Conservation (phyloP, 2,888 invertebrate species). For the Sphinx pinastri region DNA sequence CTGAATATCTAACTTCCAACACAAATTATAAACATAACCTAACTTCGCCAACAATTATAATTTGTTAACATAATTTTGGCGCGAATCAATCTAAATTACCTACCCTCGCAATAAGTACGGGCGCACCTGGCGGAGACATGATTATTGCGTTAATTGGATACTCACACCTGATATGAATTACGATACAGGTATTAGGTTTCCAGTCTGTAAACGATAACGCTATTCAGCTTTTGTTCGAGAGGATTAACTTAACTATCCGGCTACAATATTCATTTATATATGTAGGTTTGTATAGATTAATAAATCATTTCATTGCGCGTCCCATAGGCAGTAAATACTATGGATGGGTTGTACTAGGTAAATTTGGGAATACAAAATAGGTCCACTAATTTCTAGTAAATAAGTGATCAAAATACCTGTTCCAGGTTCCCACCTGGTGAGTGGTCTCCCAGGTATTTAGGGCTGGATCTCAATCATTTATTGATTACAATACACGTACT, state of each 20-base stretch:
- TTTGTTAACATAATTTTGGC: not conserved
- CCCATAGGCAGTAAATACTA: no score
- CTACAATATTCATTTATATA: no score
- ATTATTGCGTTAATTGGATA: slow-evolving; percentile 22
- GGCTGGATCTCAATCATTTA: no score
- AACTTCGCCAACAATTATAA: not conserved
- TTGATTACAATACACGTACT: no score
- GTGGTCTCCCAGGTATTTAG: no score
- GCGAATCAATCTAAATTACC: slow-evolving; percentile 17
- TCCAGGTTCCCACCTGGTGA: no score
- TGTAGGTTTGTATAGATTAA: no score
- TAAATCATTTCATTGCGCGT: no score
- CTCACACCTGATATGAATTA: not conserved
- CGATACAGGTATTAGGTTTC: not conserved
- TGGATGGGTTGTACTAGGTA: no score
- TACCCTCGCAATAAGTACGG: not conserved
- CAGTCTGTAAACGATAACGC: not conserved
- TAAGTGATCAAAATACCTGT: no score
- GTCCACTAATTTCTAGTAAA: no score
- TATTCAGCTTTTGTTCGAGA: not conserved
- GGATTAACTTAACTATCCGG: not conserved
- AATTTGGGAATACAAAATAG: no score
- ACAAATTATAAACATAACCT: not conserved
- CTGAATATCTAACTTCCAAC: not conserved
- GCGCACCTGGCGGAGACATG: slow-evolving; percentile 10